These are phyloP conservation scores for Adineta ricciae DNA, from an alignment of 2,888 invertebrate genomes.

Conservation along the genomic window DNA sequence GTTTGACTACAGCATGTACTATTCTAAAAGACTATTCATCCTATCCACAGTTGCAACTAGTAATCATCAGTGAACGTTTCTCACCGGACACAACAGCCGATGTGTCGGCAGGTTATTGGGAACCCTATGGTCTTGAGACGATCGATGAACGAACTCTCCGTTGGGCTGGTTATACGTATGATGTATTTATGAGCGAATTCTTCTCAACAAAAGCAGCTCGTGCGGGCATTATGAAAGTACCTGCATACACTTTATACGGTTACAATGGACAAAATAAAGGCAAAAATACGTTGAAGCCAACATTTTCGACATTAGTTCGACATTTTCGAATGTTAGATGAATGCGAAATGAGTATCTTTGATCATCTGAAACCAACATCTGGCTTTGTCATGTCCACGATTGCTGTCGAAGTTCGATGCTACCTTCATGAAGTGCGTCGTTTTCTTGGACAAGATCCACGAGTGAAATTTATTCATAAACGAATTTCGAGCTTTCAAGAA, in stretches of 20 bases:
- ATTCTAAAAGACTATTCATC: neutral
- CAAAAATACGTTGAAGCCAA: neutral
- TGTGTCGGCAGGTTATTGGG: conserved; percentile 44
- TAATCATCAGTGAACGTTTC: conserved; percentile 42
- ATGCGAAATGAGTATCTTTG: neutral
- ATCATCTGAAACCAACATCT: neutral
- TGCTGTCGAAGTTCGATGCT: neutral
- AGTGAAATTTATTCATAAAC: neutral
- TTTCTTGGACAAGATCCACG: neutral
- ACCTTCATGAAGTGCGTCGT: neutral
- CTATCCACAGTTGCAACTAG: conserved; percentile 38
- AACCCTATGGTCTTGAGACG: conserved; percentile 37
- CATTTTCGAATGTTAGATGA: neutral
- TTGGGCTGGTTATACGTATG: neutral
- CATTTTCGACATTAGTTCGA: neutral
- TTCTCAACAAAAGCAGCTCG: neutral
- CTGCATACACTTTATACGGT: neutral
- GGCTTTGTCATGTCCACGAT: neutral
- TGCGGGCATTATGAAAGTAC: neutral
- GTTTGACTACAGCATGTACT: neutral
- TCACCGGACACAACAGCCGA: conserved; percentile 43
- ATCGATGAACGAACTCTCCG: neutral
- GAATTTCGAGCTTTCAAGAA: neutral
- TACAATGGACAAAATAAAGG: neutral
- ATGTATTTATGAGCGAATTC: neutral